Evolutionary conservation across 35 echinoderm and acorn worm genomes (phyloP), one percentile per base, ranked within the genome.

Genomic region (Heliocidaris tuberculata): DNA sequence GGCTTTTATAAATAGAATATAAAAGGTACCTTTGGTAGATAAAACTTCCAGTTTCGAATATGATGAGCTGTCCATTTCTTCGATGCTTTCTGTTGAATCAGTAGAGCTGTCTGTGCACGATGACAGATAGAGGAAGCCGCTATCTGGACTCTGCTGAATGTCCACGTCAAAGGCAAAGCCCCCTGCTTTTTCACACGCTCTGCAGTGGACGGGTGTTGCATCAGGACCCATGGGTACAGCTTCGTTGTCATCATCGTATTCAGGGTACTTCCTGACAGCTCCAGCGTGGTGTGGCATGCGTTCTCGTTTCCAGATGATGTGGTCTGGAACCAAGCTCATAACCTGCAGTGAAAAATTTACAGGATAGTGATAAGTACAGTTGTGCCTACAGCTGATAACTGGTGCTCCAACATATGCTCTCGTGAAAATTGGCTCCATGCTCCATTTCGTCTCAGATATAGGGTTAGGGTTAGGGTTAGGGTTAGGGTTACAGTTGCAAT

Each of bases 81-180:
- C 95, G 8, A 50, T 27, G 30, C 94, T 93, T 48, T 90, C 93
- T 13, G 21, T 31, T 94, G 95, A 85, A 93, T 99, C 98, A 89
- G 96, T 95, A 30, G 98, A 99, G 59, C 95, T 95, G 92, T 99
- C 96, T 49, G 96, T 97, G 60, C 98, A 99, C 47, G 98, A 99
- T 47, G 96, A 97, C 5, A 99, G 95, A 78, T 96, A 97, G n/a
- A 99, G 85, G 88, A 88, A 98, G 31, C 91, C 95, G 31, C 98
- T 95, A 50, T 95, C 94, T 85, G 96, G 96, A 88, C 95, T 97
- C 13, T 93, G 88, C 9, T 49, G 93, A 50, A 88, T 93, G 88
- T 94, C 91, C 6, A 93, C 13, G n/a, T 59, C 91, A 93, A 93
- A 97, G 85, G 93, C 94, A 86, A 86, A 95, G 17, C 88, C 95